These are phyloP conservation scores for Silurus meridionalis DNA, from an alignment of 2,113 vertebrate genomes.

Conservation along the genomic window DNA sequence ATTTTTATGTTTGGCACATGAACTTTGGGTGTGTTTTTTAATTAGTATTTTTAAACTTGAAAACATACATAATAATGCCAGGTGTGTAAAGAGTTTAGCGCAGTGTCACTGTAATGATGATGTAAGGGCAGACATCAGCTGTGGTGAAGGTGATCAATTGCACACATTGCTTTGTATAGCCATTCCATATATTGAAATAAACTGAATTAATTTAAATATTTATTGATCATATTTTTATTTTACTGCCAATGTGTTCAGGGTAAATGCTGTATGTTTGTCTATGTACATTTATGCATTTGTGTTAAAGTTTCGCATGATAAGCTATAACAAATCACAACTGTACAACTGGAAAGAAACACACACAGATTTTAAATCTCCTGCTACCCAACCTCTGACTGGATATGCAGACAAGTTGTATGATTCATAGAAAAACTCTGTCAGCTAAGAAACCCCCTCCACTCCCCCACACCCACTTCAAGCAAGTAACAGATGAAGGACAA, in stretches of 20 bases:
- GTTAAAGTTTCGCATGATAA: not conserved
- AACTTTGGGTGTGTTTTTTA: too few species aligned
- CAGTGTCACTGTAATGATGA: too few species aligned
- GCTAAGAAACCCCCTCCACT: not conserved
- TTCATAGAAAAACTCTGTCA: not conserved
- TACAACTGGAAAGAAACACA: not conserved
- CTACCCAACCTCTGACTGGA: not conserved
- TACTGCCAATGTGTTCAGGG: not conserved
- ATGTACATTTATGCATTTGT: not conserved
- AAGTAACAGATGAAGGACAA: not conserved
- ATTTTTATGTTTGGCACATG: too few species aligned
- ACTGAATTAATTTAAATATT: too few species aligned
- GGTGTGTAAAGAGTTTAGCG: too few species aligned
- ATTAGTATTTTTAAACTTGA: too few species aligned
- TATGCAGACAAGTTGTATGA: conserved; percentile 2
- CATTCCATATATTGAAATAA: not conserved
- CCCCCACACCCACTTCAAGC: not conserved
- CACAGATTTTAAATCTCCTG: not conserved
- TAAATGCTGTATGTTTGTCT: not conserved
- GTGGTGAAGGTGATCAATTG: not conserved
- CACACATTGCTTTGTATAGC: not conserved
- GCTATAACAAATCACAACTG: not conserved
- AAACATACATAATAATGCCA: too few species aligned
- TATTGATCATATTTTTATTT: not conserved
- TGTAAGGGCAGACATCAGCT: too few species aligned